Evolutionary conservation across 1,140 invertebrate genomes (phyloP), one percentile per base, ranked within the genome.

Genomic region (Psilanteris sp.): DNA sequence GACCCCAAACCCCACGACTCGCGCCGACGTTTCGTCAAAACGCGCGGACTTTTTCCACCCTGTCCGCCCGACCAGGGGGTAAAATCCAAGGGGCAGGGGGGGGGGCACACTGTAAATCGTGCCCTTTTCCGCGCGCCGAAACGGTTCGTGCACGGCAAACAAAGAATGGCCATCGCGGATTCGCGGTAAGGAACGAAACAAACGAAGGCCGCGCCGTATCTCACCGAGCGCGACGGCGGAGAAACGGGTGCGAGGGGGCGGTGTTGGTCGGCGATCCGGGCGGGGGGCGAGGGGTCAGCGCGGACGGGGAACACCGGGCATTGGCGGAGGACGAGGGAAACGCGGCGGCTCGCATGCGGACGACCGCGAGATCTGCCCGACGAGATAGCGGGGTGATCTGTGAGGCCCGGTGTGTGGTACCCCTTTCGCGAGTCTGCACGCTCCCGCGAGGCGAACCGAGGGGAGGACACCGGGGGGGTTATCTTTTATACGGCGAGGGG

Each of bases 371-470:
- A 86, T 87, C 84, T 86, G 78, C 67, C 52, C 78, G 78, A 62
- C 48, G 43, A 86, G 87, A 88, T 88, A 88, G 82, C 83, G 79
- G 80, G 84, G 83, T 88, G 87, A 88, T 88, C 87, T 88, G 87
- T 86, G 87, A 85, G 85, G 82, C 87, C 85, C 81, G 84, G 83
- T 87, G 86, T 87, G 87, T 87, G 87, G 86, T 86, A 87, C 83
- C 83, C 83, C 83, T 84, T 86, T 87, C 79, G 83, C 85, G 81
- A 81, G 78, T 79, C 80, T 81, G 82, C 81, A 85, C 83, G 82
- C 81, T 87, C 82, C 84, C 79, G 79, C 79, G 57, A 55, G 57
- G 20, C 27, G 27, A n/a, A 8, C 14, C 26, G 27, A 44, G 14
- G 55, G 44, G 43, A 62, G 43, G 43, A 52, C 6, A 1, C 8